Conservation (phyloP, 2,797 vertebrate species). For the Paedocypris micromegethes region DNA sequence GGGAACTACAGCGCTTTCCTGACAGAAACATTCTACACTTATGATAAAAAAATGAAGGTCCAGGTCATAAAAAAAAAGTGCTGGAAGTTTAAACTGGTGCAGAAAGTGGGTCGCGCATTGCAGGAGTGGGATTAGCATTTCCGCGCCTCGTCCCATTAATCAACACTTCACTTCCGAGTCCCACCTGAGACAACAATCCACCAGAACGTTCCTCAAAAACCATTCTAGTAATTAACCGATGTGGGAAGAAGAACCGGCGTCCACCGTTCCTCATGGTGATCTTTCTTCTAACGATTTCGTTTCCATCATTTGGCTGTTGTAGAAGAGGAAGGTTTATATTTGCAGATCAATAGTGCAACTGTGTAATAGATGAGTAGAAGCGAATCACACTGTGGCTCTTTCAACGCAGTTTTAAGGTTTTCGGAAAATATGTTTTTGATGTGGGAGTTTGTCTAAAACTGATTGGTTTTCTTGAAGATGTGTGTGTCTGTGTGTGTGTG, state of each 20-base stretch:
- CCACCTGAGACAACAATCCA: slow-evolving; percentile 68
- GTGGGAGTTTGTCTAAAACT: too few species aligned
- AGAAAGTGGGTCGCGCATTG: slow-evolving; percentile 71
- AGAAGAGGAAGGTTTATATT: too few species aligned
- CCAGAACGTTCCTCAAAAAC: slow-evolving; percentile 62
- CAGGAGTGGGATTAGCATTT: slow-evolving; percentile 68
- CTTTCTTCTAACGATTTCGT: slow-evolving; percentile 2
- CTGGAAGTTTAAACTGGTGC: slow-evolving; percentile 57
- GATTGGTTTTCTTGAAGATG: too few species aligned
- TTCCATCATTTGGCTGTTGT: too few species aligned
- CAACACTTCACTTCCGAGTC: slow-evolving; percentile 56
- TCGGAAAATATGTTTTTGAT: too few species aligned
- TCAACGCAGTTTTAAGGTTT: too few species aligned
- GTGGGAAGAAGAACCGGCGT: slow-evolving; percentile 56
- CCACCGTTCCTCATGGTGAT: slow-evolving; percentile 39
- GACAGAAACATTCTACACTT: slow-evolving; percentile 47
- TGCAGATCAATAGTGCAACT: too few species aligned
- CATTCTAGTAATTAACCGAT: slow-evolving; percentile 70
- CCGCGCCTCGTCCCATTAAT: slow-evolving; percentile 63
- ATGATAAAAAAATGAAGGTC: slow-evolving; percentile 48
- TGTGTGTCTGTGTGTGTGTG: too few species aligned
- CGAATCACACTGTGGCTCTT: too few species aligned
- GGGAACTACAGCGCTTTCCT: slow-evolving; percentile 50
- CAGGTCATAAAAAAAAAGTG: slow-evolving; percentile 38
- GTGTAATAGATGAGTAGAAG: too few species aligned